Base-by-base conservation (phyloP, 2,888 invertebrate genomes). In the Gandaritis pyraliata region DNA sequence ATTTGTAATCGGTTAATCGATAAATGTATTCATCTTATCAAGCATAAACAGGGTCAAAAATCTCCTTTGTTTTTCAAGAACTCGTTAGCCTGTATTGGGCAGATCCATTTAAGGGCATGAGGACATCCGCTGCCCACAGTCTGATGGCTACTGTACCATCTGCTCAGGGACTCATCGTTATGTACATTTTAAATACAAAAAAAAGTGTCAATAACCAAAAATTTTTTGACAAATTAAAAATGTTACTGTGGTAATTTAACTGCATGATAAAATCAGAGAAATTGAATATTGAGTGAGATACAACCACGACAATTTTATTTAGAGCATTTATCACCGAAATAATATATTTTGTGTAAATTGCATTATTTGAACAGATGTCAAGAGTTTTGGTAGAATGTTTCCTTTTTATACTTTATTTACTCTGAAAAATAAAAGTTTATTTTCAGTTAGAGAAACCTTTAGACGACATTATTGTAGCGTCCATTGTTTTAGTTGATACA, bases 121-220 rank as follows among this genome's bases (percentile, higher is more conserved):
- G 56, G 48, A 59, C 52, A 64, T 47, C 52, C 47, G 43, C 64
- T 64, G 52, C 64, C 64, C 64, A 64, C 63, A 18, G 41, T 45
- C 50, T 5, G 41, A 30, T 46, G 41, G 55, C 55, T 49, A 53
- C 64, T 36, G 47, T 29, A 29, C 58, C 56, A 59, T 59, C 64
- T 64, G 59, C 55, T 53, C 39, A 33, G 41, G 33, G 29, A 16
- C 33, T 54, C 43, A 51, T 63, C 46, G 33, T 58, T 47, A 49
- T 33, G 45, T 33, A 48, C 45, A 23, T 18, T 58, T 49, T 41
- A 47, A 30, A 43, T 33, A 33, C 33, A 33, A 23, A 5, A n/a
- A n/a, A n/a, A n/a, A n/a, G n/a, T n/a, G n/a, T n/a, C n/a, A n/a
- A n/a, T n/a, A n/a, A n/a, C n/a, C n/a, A n/a, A n/a, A n/a, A n/a